Percentiles rank a stretch among this genome's conserved stretches.
Evolutionary conservation across 2,113 vertebrate species (phyloP).

Genomic region (Raja brachyura): DNA sequence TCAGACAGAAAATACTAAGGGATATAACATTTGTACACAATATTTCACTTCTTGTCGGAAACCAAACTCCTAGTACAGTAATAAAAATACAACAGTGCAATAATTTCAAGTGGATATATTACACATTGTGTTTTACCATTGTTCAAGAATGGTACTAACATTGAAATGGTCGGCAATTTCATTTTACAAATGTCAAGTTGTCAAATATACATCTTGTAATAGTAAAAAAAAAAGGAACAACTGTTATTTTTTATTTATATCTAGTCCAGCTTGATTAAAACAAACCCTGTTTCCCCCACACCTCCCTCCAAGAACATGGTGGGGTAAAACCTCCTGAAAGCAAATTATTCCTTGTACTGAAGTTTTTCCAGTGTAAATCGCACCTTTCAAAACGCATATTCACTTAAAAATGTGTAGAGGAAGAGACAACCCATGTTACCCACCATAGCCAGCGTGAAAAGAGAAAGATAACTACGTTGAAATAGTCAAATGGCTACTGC

Average conservation of each 20-base stretch:
- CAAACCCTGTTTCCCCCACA: not conserved
- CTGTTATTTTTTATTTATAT: not conserved
- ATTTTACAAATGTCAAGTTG: conserved; percentile 6
- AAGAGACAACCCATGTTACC: not conserved
- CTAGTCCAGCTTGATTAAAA: not conserved
- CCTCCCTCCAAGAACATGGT: not conserved
- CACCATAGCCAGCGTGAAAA: not conserved
- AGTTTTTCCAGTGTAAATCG: not conserved
- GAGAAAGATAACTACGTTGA: not conserved
- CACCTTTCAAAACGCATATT: not conserved
- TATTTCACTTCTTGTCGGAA: not conserved
- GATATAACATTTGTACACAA: not conserved
- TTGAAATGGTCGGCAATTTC: not conserved
- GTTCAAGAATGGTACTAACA: not conserved
- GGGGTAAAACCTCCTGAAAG: not conserved
- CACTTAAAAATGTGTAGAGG: not conserved
- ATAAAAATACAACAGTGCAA: not conserved
- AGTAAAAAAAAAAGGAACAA: not conserved
- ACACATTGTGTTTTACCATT: not conserved
- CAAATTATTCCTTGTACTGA: not conserved
- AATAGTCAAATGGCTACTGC: not conserved
- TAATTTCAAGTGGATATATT: not conserved
- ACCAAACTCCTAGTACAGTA: not conserved
- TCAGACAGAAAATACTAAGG: not conserved
- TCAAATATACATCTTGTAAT: conserved; percentile 10